Evolutionary conservation across 2,888 invertebrate genomes (phyloP).

Genomic region (Torymus auratus): DNA sequence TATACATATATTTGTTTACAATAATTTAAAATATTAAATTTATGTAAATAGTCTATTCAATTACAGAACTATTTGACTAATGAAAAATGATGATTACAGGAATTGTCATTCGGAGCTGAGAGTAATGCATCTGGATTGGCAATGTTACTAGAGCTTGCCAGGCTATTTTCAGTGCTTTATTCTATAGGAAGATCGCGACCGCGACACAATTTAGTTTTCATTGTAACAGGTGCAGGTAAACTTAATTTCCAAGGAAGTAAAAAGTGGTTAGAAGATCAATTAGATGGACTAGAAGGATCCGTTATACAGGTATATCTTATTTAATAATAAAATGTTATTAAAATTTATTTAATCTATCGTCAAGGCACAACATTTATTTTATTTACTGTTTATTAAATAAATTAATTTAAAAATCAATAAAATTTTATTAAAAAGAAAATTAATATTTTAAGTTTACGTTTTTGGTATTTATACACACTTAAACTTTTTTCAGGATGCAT

Average conservation of each 20-base stretch:
- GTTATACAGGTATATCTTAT: constrained; percentile 82
- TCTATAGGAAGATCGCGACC: constrained; percentile 85
- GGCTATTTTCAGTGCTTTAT: constrained; percentile 92
- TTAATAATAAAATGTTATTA: constrained; percentile 21
- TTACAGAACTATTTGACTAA: too few relatives aligned
- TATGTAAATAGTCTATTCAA: too few relatives aligned
- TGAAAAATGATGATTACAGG: constrained; percentile 78
- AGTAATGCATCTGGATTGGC: constrained; percentile 95
- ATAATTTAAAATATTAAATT: too few relatives aligned
- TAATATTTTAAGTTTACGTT: too few relatives aligned
- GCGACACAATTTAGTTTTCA: constrained; percentile 89
- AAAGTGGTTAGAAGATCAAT: constrained; percentile 95
- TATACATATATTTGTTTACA: too few relatives aligned
- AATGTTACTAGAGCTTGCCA: constrained; percentile 89
- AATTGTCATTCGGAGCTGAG: constrained; percentile 91
- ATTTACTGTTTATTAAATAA: too few relatives aligned
- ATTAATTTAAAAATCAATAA: too few relatives aligned
- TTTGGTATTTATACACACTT: too few relatives aligned
- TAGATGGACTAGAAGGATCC: constrained; percentile 86
- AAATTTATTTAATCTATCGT: neutral
- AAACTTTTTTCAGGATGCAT: constrained; percentile 83
- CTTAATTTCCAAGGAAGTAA: constrained; percentile 96
- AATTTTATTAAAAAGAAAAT: too few relatives aligned
- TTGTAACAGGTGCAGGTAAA: constrained; percentile 93
- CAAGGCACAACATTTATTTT: too few relatives aligned